Percentiles rank a stretch among this genome's conserved stretches.
phyloP scores from a whole-genome alignment of 2,797 vertebrate genomes.

The Anisognathus igniventris region DNA sequence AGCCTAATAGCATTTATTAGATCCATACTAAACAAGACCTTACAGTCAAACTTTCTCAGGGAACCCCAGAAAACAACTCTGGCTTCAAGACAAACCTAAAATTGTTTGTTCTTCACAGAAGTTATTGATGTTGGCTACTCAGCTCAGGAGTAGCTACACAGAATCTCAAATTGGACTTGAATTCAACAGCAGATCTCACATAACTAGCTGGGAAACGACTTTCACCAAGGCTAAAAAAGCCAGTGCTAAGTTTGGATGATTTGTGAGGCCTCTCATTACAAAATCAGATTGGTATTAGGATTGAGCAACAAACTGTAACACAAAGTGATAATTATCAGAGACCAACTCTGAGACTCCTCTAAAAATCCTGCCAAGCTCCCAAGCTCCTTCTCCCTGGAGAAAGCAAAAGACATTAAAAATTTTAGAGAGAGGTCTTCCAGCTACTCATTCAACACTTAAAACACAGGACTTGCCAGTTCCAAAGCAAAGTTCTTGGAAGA shows the following conservation, averaged over 20 bases:
- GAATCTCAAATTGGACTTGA: neutral
- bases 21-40: neutral
- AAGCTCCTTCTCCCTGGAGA: neutral
- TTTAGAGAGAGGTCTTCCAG: neutral
- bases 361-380: neutral
- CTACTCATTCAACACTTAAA: neutral
- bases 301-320: constrained; percentile 9
- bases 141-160: neutral
- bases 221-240: neutral
- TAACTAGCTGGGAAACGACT: neutral
- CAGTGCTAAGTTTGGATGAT: neutral
- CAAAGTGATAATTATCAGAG: constrained; percentile 12
- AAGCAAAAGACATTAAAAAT: neutral
- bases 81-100: neutral
- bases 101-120: neutral
- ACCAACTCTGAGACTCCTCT: neutral
- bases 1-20: neutral
- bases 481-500: neutral
- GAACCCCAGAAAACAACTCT: neutral
- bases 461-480: neutral
- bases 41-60: neutral
- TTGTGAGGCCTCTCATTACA: constrained; percentile 3
- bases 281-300: neutral
- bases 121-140: neutral
- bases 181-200: neutral